phyloP scores from a whole-genome alignment of 92 coral and sea anemone genomes.

The Anthopleura xanthogrammica region DNA sequence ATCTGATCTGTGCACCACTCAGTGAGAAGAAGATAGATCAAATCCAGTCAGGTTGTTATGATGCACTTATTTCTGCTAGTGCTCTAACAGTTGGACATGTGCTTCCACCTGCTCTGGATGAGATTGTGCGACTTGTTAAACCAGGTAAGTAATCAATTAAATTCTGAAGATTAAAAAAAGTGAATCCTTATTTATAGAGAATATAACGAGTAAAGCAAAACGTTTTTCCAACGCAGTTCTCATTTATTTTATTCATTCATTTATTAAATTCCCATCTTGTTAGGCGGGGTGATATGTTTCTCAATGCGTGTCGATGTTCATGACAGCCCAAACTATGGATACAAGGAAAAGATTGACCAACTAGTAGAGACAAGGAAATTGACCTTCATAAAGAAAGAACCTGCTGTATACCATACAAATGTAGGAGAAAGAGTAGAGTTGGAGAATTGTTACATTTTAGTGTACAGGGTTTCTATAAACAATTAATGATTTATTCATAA shows the following conservation, averaged over 20 bases:
- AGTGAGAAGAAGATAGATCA: conserved; percentile 45
- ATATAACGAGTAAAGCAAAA: too few species aligned
- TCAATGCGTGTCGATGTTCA: conserved; percentile 21
- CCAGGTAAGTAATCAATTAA: conserved; percentile 30
- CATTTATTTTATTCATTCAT: too few species aligned
- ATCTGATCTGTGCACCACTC: conserved; percentile 53
- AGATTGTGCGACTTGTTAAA: conserved; percentile 48
- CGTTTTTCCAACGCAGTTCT: too few species aligned
- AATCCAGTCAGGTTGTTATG: conserved; percentile 48
- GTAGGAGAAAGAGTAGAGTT: conserved; percentile 7
- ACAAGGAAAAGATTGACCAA: conserved; percentile 42
- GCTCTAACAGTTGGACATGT: conserved; percentile 55
- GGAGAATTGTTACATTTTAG: conserved; percentile 37
- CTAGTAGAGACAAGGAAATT: conserved; percentile 40
- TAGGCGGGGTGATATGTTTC: too few species aligned
- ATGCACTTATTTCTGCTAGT: conserved; percentile 42
- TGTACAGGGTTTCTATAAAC: conserved; percentile 23
- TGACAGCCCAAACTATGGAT: conserved; percentile 45
- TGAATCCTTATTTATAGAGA: too few species aligned
- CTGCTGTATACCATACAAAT: conserved; percentile 26
- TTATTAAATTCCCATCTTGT: too few species aligned
- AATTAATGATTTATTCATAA: too few species aligned
- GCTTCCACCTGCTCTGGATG: conserved; percentile 42
- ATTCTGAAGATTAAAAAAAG: too few species aligned
- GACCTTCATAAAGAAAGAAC: conserved; percentile 29